Evolutionary conservation across 2,797 vertebrate genomes (phyloP).

Genomic region (Sebastolobus alascanus): DNA sequence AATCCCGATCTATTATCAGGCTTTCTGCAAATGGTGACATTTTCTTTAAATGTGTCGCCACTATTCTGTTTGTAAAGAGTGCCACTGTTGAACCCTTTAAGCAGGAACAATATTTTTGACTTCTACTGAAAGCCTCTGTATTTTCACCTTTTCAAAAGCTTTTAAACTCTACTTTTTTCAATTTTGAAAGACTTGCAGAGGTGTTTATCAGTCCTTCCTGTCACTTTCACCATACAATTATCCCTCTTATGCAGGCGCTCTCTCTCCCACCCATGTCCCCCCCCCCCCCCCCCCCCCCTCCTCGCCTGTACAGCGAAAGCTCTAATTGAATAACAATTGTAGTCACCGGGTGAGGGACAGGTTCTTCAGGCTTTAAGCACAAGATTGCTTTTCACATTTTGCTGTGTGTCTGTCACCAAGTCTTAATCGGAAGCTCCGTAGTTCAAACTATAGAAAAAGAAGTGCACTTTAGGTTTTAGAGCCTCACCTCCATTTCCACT

Average conservation of each 20-base stretch:
- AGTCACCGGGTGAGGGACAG: constrained; percentile 43
- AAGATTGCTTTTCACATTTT: constrained; percentile 54
- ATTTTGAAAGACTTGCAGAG: constrained; percentile 32
- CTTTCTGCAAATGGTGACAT: constrained; percentile 44
- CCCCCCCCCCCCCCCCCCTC: neutral
- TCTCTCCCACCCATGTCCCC: constrained; percentile 36
- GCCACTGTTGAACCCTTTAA: constrained; percentile 12
- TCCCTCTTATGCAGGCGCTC: constrained; percentile 20
- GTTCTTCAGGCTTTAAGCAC: constrained; percentile 50
- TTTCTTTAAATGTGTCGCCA: constrained; percentile 27
- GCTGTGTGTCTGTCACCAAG: constrained; percentile 40
- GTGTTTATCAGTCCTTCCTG: constrained; percentile 43
- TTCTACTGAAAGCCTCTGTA: constrained; percentile 24
- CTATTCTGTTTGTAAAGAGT: constrained; percentile 2
- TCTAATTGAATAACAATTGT: constrained; percentile 73
- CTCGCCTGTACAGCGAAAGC: constrained; percentile 52
- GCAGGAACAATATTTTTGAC: constrained; percentile 12
- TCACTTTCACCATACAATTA: constrained; percentile 28
- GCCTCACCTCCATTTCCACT: constrained; percentile 41
- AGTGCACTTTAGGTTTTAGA: constrained; percentile 31
- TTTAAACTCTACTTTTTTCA: constrained; percentile 46
- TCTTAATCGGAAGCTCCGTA: constrained; percentile 56
- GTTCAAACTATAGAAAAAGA: constrained; percentile 37
- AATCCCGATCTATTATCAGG: constrained; percentile 60
- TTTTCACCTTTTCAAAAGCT: constrained; percentile 40